Evolutionary conservation across 2,888 invertebrate species (phyloP).

Genomic region (Corbicula japonica): DNA sequence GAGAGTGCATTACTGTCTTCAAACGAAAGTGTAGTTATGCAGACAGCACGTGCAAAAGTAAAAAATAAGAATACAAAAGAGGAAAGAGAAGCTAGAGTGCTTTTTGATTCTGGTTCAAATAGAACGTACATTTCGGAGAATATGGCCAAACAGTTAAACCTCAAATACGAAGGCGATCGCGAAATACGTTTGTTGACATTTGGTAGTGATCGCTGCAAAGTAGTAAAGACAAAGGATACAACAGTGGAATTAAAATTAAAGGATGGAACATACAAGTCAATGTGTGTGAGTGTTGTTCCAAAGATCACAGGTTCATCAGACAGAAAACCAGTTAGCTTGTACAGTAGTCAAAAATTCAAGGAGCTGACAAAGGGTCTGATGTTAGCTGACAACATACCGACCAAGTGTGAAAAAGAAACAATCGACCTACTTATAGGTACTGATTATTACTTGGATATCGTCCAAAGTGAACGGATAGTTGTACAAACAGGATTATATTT

Average conservation of each 20-base stretch:
- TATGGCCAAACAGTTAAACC: constrained; percentile 20
- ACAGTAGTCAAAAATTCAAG: background rate
- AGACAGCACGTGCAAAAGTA: constrained; percentile 26
- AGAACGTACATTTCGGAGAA: constrained; percentile 37
- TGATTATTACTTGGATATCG: constrained; percentile 14
- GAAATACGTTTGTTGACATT: constrained; percentile 38
- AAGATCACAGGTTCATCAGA: constrained; percentile 26
- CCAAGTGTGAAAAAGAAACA: constrained; percentile 8
- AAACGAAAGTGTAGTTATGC: constrained; percentile 37
- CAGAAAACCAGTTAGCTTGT: constrained; percentile 12
- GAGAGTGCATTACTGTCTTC: constrained; percentile 42
- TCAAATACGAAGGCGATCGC: constrained; percentile 1
- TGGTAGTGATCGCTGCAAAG: constrained; percentile 35
- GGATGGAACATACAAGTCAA: constrained; percentile 7
- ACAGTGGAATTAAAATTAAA: constrained; percentile 20
- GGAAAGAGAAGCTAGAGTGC: background rate
- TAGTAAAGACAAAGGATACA: constrained; percentile 21
- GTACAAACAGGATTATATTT: background rate
- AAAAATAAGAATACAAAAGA: background rate
- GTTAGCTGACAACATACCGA: constrained; percentile 12
- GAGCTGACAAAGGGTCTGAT: background rate
- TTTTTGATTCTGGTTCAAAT: constrained; percentile 32
- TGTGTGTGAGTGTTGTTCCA: constrained; percentile 17
- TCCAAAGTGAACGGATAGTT: constrained; percentile 16
- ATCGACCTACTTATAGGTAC: constrained; percentile 17